Conservation (phyloP, 2,888 invertebrate species). For the Macrophya annulata region DNA sequence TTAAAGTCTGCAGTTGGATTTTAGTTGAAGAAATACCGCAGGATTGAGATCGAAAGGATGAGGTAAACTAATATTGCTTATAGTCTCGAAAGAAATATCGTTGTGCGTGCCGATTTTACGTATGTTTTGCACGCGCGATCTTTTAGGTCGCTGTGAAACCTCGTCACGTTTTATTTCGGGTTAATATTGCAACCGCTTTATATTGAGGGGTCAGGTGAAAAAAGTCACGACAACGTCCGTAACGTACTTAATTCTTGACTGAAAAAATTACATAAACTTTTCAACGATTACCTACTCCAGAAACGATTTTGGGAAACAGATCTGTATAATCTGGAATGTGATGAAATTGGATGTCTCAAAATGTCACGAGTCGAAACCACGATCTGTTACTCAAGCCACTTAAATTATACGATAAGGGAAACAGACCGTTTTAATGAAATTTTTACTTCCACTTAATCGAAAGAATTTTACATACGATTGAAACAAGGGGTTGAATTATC, state of each 20-base stretch:
- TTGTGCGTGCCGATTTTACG: conserved; percentile 1
- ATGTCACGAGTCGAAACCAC: neutral
- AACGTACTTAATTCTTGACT: too few relatives aligned
- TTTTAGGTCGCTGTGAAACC: conserved; percentile 3
- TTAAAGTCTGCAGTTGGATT: too few relatives aligned
- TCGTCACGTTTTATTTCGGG: neutral
- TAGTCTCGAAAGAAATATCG: neutral
- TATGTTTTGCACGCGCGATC: neutral
- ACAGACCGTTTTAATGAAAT: neutral
- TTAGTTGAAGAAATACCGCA: neutral
- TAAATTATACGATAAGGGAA: neutral
- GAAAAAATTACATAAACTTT: neutral
- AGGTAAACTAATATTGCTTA: neutral
- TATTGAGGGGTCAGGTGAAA: neutral
- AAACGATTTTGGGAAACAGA: neutral
- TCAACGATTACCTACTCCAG: neutral
- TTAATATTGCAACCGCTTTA: neutral
- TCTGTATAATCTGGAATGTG: neutral
- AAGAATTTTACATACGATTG: neutral
- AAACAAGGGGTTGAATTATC: conserved; percentile 1
- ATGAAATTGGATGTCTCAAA: conserved; percentile 23
- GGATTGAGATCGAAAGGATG: neutral
- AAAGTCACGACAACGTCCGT: neutral
- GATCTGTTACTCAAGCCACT: neutral
- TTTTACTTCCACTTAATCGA: neutral